A percentile compares a stretch with the other conserved stretches of the same genome.
These are phyloP conservation scores for Chlorops oryzae DNA, from an alignment of 1,140 invertebrate genomes.

Conservation along the genomic window DNA sequence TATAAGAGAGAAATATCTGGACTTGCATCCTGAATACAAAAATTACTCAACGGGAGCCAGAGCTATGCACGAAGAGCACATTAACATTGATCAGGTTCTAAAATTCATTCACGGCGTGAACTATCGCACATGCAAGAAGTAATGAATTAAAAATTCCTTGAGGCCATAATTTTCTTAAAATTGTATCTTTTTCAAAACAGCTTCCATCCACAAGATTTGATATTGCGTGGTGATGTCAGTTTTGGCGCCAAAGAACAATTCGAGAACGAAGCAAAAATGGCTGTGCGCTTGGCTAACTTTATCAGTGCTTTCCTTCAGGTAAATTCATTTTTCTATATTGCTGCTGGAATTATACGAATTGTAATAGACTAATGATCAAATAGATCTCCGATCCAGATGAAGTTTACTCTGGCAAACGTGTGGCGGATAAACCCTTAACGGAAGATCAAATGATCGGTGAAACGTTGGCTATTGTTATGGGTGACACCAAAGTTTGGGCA, in stretches of 20 bases:
- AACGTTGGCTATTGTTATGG: conserved; percentile 82
- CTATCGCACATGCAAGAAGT: conserved; percentile 61
- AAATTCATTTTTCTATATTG: no score
- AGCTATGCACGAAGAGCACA: conserved; percentile 56
- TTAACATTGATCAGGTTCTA: conserved; percentile 72
- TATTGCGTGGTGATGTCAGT: conserved; percentile 74
- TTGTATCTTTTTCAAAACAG: conserved; percentile 48
- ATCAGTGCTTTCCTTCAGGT: conserved; percentile 89
- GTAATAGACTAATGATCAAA: conserved; percentile 10
- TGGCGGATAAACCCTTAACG: conserved; percentile 79
- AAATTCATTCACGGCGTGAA: conserved; percentile 71
- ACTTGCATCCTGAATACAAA: conserved; percentile 66
- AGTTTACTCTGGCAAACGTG: conserved; percentile 85
- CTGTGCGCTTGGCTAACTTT: conserved; percentile 88
- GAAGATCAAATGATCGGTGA: conserved; percentile 94
- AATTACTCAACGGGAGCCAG: conserved; percentile 60
- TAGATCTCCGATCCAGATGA: conserved; percentile 87
- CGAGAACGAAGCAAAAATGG: conserved; percentile 92
- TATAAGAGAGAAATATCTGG: conserved; percentile 66
- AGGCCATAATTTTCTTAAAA: no score
- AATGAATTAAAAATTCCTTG: background rate
- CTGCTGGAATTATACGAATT: background rate
- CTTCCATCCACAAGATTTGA: conserved; percentile 65
- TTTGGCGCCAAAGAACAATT: conserved; percentile 84
- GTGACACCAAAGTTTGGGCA: conserved; percentile 85